These are phyloP conservation scores for Carollia perspicillata DNA, from an alignment of 2,113 vertebrate species.

Conservation along the genomic window DNA sequence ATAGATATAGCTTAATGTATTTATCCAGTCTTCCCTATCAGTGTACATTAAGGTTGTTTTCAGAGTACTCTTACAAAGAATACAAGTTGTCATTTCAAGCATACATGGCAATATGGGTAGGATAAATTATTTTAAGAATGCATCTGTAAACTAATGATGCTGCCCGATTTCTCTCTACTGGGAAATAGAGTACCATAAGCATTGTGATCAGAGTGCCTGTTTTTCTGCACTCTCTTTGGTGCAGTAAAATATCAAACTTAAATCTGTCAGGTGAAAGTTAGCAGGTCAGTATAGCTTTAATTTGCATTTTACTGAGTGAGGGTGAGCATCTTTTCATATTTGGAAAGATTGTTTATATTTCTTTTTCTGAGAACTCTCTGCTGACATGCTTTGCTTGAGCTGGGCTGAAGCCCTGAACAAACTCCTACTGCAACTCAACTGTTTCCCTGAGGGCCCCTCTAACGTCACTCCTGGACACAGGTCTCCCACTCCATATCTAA, in stretches of 20 bases:
- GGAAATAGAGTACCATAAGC: neutral
- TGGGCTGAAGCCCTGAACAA: neutral
- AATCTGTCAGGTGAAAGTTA: neutral
- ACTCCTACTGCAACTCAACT: neutral
- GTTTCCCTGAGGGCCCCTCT: neutral
- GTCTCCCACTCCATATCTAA: neutral
- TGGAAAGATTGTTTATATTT: constrained; percentile 13
- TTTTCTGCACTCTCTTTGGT: neutral
- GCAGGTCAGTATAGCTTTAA: neutral
- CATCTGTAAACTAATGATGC: constrained; percentile 8
- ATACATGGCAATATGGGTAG: neutral
- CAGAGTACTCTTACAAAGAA: neutral
- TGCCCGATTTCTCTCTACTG: neutral
- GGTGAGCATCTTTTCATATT: neutral
- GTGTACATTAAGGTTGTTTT: neutral
- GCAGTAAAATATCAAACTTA: neutral
- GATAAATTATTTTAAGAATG: neutral
- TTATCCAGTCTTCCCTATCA: neutral
- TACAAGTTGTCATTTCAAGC: neutral
- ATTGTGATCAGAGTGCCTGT: neutral
- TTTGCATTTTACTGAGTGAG: constrained; percentile 30
- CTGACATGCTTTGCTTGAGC: neutral
- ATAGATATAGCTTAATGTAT: neutral
- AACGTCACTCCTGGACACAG: neutral
- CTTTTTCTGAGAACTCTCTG: neutral